Percentiles rank a stretch among this genome's conserved stretches.
Conservation (phyloP, 2,113 vertebrate species). For the Brachyhypopomus gauderio region DNA sequence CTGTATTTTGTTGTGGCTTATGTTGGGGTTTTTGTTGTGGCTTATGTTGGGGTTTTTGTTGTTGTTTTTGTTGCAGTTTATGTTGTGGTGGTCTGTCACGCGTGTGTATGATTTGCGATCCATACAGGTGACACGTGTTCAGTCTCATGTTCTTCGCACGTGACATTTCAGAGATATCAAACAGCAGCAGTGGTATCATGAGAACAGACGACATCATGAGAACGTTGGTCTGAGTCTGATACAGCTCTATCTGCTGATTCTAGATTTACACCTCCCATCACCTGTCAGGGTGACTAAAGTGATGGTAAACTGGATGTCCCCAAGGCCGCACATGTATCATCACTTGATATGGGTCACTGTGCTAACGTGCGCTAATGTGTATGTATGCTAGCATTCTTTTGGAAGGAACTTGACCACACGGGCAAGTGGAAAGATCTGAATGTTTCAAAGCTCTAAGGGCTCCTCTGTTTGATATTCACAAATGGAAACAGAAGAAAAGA, state of each 20-base stretch:
- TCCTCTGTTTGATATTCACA: slow-evolving; percentile 15
- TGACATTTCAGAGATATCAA: neutral
- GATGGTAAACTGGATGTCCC: slow-evolving; percentile 27
- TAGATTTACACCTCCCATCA: too few relatives aligned
- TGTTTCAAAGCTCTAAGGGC: neutral
- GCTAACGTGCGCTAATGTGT: neutral
- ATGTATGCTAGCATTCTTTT: neutral
- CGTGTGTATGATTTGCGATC: too few relatives aligned
- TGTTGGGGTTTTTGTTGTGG: too few relatives aligned
- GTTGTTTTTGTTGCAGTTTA: too few relatives aligned
- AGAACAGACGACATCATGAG: neutral
- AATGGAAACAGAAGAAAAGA: neutral
- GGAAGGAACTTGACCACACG: neutral
- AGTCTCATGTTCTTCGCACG: too few relatives aligned
- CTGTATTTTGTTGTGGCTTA: too few relatives aligned
- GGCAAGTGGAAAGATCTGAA: neutral
- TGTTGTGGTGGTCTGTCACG: too few relatives aligned
- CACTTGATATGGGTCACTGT: slow-evolving; percentile 18
- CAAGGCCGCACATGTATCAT: neutral
- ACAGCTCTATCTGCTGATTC: slow-evolving; percentile 34
- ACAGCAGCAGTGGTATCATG: neutral
- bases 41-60: too few relatives aligned
- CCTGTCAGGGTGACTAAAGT: neutral
- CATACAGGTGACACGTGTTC: too few relatives aligned
- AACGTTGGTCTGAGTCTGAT: slow-evolving; percentile 22